Evolutionary conservation across 1,140 invertebrate genomes (phyloP).

Genomic region (Danaus melanippus): DNA sequence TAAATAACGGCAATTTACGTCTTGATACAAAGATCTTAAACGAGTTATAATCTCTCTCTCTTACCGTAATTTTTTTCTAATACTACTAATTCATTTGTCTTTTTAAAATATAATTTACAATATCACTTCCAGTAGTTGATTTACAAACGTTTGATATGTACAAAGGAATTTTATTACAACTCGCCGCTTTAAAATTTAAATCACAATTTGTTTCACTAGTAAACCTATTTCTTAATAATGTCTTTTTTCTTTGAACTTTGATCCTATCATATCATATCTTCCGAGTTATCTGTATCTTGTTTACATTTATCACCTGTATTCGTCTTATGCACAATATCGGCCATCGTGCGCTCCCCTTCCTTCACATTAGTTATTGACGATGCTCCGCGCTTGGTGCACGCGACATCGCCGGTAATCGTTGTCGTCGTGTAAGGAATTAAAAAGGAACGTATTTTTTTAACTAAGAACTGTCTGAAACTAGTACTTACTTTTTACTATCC

Average conservation of each 20-base stretch:
- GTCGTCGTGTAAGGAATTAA: conserved; percentile 2
- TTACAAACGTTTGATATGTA: too few relatives aligned
- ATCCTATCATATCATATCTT: too few relatives aligned
- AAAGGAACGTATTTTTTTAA: too few relatives aligned
- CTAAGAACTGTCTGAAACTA: too few relatives aligned
- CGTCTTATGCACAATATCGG: not conserved
- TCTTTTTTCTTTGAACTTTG: too few relatives aligned
- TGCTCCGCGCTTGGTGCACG: not conserved
- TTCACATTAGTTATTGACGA: conserved; percentile 5
- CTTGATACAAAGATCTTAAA: conserved; percentile 8
- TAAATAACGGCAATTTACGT: conserved; percentile 6
- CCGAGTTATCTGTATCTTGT: too few relatives aligned
- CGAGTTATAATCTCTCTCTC: conserved; percentile 10
- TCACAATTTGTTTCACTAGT: not conserved
- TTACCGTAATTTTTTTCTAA: conserved; percentile 11
- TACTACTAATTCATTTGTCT: conserved; percentile 7
- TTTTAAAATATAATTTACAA: not conserved
- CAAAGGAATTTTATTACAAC: not conserved
- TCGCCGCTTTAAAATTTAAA: conserved; percentile 9
- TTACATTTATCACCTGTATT: too few relatives aligned
- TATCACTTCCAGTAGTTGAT: too few relatives aligned
- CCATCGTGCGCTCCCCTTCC: conserved; percentile 5
- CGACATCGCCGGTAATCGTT: conserved; percentile 3
- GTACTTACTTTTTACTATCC: too few relatives aligned
- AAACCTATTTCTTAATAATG: too few relatives aligned